Percentiles rank a stretch among this genome's conserved stretches.
Conservation (phyloP, 2,113 vertebrate genomes). For the Tonatia bakeri region DNA sequence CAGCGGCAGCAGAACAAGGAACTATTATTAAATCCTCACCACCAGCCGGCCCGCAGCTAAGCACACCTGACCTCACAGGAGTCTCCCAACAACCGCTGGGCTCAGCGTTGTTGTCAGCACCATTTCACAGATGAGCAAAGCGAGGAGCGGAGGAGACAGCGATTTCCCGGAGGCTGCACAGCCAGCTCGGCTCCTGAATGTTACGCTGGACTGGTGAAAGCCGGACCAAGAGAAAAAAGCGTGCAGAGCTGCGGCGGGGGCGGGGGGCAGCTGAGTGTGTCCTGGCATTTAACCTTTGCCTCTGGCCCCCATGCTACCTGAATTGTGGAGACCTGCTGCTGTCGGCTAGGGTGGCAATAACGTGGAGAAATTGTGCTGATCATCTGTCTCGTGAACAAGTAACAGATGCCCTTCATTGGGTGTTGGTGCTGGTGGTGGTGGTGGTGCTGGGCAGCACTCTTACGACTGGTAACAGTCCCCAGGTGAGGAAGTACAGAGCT, state of each 20-base stretch:
- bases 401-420: background rate
- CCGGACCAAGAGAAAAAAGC: background rate
- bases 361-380: fast-evolving
- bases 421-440: fast-evolving
- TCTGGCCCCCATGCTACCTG: background rate
- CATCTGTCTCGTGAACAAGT: background rate
- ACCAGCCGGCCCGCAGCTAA: fast-evolving
- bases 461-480: fast-evolving
- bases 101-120: background rate
- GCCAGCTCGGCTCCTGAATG: background rate
- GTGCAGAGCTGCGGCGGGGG: fast-evolving
- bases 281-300: fast-evolving
- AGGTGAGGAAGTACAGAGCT: background rate
- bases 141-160: fast-evolving
- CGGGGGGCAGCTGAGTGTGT: fast-evolving
- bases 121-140: background rate
- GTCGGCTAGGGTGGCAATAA: fast-evolving
- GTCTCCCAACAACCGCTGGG: background rate
- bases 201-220: fast-evolving
- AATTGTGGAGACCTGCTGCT: no score
- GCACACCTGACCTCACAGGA: fast-evolving
- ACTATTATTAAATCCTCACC: background rate
- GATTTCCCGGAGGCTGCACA: background rate
- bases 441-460: background rate
- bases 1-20: background rate